A percentile compares a stretch with the other conserved stretches of the same genome.
Conservation (phyloP, 2,888 invertebrate species). For the Geotrupes spiniger region DNA sequence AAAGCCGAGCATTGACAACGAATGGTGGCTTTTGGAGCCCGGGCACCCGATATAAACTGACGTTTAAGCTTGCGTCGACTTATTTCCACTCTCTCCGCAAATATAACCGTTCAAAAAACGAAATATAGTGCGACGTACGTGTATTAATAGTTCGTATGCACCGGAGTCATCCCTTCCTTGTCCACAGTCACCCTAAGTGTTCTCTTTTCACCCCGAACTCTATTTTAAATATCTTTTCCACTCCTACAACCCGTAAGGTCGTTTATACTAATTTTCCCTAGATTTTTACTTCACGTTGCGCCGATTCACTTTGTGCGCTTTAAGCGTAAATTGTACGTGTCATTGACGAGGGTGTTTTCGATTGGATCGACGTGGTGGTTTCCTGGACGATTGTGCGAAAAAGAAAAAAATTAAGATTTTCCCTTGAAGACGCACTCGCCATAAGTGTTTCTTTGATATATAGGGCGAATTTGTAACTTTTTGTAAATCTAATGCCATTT, state of each 20-base stretch:
- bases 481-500: conserved; percentile 11
- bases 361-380: conserved; percentile 20
- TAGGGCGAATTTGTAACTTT: conserved; percentile 27
- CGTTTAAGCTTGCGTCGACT: conserved; percentile 16
- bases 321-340: conserved; percentile 20
- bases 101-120: conserved; percentile 23
- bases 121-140: conserved; percentile 34
- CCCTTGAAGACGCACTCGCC: too few relatives aligned
- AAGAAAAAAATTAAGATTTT: conserved; percentile 2
- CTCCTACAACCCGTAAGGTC: conserved; percentile 30
- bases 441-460: background rate
- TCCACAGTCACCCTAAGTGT: conserved; percentile 38
- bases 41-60: conserved; percentile 21
- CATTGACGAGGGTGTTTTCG: conserved; percentile 26
- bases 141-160: conserved; percentile 31
- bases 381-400: conserved; percentile 7
- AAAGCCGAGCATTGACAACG: conserved; percentile 31
- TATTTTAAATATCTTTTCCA: conserved; percentile 38
- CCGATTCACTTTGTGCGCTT: conserved; percentile 22
- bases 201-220: conserved; percentile 41
- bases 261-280: conserved; percentile 16
- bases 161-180: conserved; percentile 43
- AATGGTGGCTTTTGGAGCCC: conserved; percentile 30
- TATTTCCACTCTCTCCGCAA: conserved; percentile 10
- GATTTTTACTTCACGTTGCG: conserved; percentile 23